A percentile compares a stretch with the other conserved stretches of the same genome.
Conservation (phyloP, 2,888 invertebrate species). For the Osedax fenrisi region DNA sequence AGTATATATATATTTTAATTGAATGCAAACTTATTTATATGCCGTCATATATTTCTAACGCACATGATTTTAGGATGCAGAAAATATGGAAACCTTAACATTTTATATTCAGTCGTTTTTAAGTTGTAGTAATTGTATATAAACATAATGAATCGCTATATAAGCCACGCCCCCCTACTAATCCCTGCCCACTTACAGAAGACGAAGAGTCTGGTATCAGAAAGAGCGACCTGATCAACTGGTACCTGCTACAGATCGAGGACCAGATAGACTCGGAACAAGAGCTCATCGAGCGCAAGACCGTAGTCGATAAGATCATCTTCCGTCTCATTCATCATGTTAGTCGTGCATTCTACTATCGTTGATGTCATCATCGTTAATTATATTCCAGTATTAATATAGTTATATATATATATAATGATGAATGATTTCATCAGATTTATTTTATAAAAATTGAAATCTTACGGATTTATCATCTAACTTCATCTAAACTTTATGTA, state of each 20-base stretch:
- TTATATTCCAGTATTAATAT: background rate
- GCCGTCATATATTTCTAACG: no score
- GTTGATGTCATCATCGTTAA: no score
- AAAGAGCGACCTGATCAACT: slow-evolving; percentile 72
- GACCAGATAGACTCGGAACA: slow-evolving; percentile 79
- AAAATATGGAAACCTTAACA: no score
- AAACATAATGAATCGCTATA: no score
- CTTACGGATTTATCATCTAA: background rate
- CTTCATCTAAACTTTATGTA: background rate
- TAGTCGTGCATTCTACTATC: no score
- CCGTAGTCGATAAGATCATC: slow-evolving; percentile 80
- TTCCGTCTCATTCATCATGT: slow-evolving; percentile 58
- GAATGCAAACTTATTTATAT: no score
- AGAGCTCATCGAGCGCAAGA: slow-evolving; percentile 74
- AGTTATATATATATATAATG: background rate
- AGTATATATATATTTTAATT: no score
- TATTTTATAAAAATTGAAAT: background rate
- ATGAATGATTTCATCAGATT: background rate
- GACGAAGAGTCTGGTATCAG: slow-evolving; percentile 51
- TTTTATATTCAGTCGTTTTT: no score
- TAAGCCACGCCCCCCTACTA: no score
- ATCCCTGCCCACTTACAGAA: slow-evolving; percentile 18
- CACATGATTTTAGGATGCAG: no score
- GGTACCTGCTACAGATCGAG: slow-evolving; percentile 75
- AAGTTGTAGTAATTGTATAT: no score